Base-by-base conservation (phyloP, 2,113 vertebrate species). In the Callionymus lyra region DNA sequence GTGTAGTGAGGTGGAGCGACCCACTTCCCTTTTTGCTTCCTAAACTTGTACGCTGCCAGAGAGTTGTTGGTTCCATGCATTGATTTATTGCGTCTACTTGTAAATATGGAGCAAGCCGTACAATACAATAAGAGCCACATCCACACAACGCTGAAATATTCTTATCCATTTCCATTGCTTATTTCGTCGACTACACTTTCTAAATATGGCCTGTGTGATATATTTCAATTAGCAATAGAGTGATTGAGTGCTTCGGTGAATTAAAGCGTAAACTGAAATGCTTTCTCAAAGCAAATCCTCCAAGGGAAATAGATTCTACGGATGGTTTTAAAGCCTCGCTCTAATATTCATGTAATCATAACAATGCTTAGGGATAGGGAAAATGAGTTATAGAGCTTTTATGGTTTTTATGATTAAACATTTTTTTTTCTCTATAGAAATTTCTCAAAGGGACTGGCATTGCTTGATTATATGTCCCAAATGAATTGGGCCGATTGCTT, bases 201-300 rank as follows among this genome's bases (percentile, higher is more conserved):
- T 48, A 73, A 56, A 72, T 46, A 32, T 54, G 64, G 68, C 48
- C 46, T 71, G 73, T 71, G 61, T 68, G 70, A 65, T 73, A 54
- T 50, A 62, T 72, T 77, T 77, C 54, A 68, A 71, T 80, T 71
- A 75, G 47, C 41, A 31, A 38, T 61, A 52, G 71, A 71, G 47
- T 69, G 57, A 77, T 64, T 77, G 66, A 67, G 74, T 73, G 64
- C 64, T 46, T 52, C 2, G 38, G 51, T 63, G 47, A 67, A 80
- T 75, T 70, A 68, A 53, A 65, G 50, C 45, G 55, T 50, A 51
- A 73, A 73, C 64, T 34, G 62, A 69, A 79, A 67, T 64, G 61
- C 62, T 65, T 69, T 73, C 36, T 53, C 46, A 70, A 66, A 50
- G 60, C 60, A 75, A 72, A 65, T 58, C 62, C 49, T 60, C 57